Evolutionary conservation across 2,797 vertebrate genomes (phyloP), one percentile per base, ranked within the genome.

Genomic region (Peromyscus eremicus): DNA sequence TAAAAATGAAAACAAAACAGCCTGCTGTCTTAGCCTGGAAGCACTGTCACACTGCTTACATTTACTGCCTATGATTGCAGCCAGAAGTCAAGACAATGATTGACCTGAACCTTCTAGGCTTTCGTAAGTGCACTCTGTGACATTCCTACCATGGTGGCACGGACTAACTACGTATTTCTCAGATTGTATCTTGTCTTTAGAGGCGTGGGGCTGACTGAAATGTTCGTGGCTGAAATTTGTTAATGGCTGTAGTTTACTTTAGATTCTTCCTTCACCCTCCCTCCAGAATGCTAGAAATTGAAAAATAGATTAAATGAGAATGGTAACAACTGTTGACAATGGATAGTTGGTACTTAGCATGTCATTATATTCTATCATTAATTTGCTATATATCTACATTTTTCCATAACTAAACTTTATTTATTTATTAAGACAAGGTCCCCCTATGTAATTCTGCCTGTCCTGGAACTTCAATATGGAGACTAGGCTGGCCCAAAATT

Each of bases 231-330:
- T 60, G 57, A 83, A 94, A 82, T 92, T 81, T 92, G 34, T 37
- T 77, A 87, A 60, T 79, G 55, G 82, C 64, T 94, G 62, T 88
- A 19, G 75, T 88, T 94, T 89, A 40, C 66, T 92, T 88, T 89
- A 84, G 83, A 90, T 73, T 93, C 37, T 46, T 46, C 29, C 21
- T 40, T 32, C 68, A 5, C 13, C 57, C 49, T 64, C n/a, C 34
- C 29, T 57, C 37, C 6, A 76, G 37, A 57, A 57, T 40, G 27
- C 84, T 84, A 71, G 52, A 17, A 60, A 87, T 81, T 84, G 40
- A 77, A 17, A 92, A 23, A 52, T 17, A 84, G 57, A 83, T 64
- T 70, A 94, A 52, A 62, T 73, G 86, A 95, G 27, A 76, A 88
- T 66, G 37, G 43, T 71, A 23, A 49, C 10, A 88, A 81, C 21